Conservation (phyloP, 2,888 invertebrate species). For the Linhomoeus sp. region DNA sequence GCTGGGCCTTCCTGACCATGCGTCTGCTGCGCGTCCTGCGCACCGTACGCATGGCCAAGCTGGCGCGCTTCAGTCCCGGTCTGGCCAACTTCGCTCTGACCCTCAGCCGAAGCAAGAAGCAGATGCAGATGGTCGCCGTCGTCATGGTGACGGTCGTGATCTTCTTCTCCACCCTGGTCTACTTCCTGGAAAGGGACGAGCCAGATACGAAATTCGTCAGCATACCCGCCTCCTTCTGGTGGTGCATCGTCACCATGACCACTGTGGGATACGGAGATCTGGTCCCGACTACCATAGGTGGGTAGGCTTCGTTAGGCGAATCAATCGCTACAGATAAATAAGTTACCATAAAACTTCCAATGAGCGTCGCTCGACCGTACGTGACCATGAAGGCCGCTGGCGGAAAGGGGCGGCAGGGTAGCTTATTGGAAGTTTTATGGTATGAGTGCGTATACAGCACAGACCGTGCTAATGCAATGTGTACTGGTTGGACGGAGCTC, state of each 20-base stretch:
- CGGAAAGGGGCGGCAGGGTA: no score
- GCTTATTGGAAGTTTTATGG: no score
- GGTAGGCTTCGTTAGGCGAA: no score
- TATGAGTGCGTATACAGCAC: no score
- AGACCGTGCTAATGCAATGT: no score
- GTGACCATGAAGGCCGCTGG: no score
- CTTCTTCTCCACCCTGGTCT: constrained; percentile 25
- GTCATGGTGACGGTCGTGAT: constrained; percentile 21
- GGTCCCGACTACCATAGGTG: no score
- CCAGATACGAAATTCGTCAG: constrained; percentile 22
- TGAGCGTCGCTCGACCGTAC: no score
- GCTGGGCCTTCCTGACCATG: constrained; percentile 25
- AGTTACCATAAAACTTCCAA: no score
- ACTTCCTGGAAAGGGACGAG: constrained; percentile 24
- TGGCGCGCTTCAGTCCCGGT: constrained; percentile 23
- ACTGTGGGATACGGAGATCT: no score
- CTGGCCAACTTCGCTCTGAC: constrained; percentile 24
- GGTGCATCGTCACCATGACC: constrained; percentile 10
- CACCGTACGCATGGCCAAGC: constrained; percentile 23
- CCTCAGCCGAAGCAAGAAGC: constrained; percentile 22
- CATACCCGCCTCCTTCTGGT: constrained; percentile 25
- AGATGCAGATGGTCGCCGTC: constrained; percentile 23
- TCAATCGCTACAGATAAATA: no score
- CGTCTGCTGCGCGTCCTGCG: constrained; percentile 22
- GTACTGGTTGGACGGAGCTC: no score